Percentiles rank a stretch among this genome's conserved stretches.
phyloP scores from a whole-genome alignment of 2,888 invertebrate genomes.

The Drosophila longiperda region DNA sequence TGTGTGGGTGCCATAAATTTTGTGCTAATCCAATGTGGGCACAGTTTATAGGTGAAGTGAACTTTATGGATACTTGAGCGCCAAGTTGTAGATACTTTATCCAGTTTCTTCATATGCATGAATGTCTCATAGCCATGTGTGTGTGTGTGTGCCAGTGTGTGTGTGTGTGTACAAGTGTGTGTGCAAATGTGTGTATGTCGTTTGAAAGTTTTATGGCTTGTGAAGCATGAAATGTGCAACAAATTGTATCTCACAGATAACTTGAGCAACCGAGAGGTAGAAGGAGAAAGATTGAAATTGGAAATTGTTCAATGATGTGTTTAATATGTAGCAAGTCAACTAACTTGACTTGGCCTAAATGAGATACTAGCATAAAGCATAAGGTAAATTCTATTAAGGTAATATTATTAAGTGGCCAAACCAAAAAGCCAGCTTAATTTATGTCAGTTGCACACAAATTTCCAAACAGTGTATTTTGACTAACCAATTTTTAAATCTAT shows the following conservation, averaged over 20 bases:
- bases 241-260: slow-evolving; percentile 60
- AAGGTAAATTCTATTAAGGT: background rate
- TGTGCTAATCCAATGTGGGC: slow-evolving; percentile 74
- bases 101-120: slow-evolving; percentile 55
- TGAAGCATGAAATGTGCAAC: slow-evolving; percentile 76
- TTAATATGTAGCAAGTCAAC: slow-evolving; percentile 41
- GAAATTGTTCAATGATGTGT: slow-evolving; percentile 25
- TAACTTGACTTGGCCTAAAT: slow-evolving; percentile 29
- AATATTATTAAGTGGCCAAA: background rate
- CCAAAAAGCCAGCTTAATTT: background rate
- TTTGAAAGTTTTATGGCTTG: slow-evolving; percentile 71
- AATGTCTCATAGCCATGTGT: slow-evolving; percentile 15
- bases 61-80: slow-evolving; percentile 77
- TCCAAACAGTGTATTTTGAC: background rate
- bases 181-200: slow-evolving; percentile 7
- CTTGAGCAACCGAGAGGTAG: background rate
- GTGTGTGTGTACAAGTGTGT: slow-evolving; percentile 4
- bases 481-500: background rate
- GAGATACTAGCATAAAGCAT: slow-evolving; percentile 1
- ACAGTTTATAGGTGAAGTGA: slow-evolving; percentile 76
- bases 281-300: background rate
- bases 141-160: background rate
- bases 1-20: slow-evolving; percentile 64
- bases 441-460: background rate
- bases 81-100: slow-evolving; percentile 61